These are phyloP conservation scores for Cephus pygmeus DNA, from an alignment of 2,888 invertebrate genomes.

Conservation along the genomic window DNA sequence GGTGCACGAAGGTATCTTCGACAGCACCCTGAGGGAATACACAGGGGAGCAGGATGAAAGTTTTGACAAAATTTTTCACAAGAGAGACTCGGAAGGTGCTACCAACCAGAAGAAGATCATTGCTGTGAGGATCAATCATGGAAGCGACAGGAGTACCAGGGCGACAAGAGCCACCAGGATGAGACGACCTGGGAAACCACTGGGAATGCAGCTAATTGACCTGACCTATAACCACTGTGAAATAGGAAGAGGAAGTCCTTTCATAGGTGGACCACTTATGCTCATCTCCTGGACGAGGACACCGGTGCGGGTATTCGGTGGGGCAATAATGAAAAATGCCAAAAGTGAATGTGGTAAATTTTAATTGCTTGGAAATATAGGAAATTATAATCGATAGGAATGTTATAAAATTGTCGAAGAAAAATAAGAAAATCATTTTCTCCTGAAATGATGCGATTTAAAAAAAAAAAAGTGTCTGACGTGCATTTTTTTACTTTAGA, in stretches of 20 bases:
- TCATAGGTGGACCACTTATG: constrained; percentile 64
- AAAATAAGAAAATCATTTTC: background rate
- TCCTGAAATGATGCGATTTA: background rate
- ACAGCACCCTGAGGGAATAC: constrained; percentile 10
- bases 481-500: background rate
- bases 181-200: constrained; percentile 45
- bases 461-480: background rate
- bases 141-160: background rate
- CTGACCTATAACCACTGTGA: constrained; percentile 65
- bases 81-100: background rate
- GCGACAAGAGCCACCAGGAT: background rate
- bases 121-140: background rate
- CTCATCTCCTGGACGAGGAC: constrained; percentile 76
- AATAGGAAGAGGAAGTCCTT: constrained; percentile 67
- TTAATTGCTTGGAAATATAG: constrained; percentile 38
- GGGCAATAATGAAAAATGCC: constrained; percentile 72
- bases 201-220: constrained; percentile 67
- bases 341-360: constrained; percentile 72
- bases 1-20: constrained; percentile 8
- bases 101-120: background rate
- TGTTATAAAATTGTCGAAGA: background rate
- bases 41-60: background rate
- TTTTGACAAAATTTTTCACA: background rate
- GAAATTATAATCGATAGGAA: background rate
- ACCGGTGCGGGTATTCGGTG: constrained; percentile 76